Conservation (phyloP, 2,888 invertebrate genomes). For the Drosophila mayaguana region DNA sequence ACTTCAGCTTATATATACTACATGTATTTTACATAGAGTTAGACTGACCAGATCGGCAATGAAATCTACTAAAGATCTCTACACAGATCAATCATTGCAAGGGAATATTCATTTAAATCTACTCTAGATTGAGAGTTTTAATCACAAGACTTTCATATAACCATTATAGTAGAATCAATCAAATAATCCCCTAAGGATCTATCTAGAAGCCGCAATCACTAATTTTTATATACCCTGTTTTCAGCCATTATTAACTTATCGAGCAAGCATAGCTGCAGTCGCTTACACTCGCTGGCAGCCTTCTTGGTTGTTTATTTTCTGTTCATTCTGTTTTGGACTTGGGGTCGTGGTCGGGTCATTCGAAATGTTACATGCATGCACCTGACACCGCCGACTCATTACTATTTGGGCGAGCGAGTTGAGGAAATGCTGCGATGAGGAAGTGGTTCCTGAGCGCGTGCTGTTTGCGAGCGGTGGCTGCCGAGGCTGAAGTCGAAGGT, state of each 20-base stretch:
- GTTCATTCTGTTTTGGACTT: conserved; percentile 29
- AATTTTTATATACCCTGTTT: neutral
- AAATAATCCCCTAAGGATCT: neutral
- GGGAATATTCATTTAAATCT: no score
- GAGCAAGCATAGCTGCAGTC: neutral
- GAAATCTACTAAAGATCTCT: neutral
- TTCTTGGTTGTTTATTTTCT: conserved; percentile 11
- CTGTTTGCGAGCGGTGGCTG: conserved; percentile 54
- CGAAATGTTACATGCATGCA: conserved; percentile 62
- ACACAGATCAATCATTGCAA: neutral
- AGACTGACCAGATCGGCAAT: neutral
- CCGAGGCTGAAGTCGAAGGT: conserved; percentile 5
- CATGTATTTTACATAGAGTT: neutral
- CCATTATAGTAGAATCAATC: no score
- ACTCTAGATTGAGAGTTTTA: no score
- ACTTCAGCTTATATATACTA: neutral
- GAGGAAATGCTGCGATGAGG: conserved; percentile 57
- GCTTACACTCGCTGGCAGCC: neutral
- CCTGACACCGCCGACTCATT: conserved; percentile 76
- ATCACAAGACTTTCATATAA: no score
- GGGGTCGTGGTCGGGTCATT: conserved; percentile 61
- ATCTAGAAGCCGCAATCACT: neutral
- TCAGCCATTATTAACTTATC: no score
- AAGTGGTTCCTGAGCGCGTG: conserved; percentile 66
- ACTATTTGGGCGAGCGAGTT: conserved; percentile 66